Base-by-base conservation (phyloP, 2,797 vertebrate species). In the Astyanax mexicanus region DNA sequence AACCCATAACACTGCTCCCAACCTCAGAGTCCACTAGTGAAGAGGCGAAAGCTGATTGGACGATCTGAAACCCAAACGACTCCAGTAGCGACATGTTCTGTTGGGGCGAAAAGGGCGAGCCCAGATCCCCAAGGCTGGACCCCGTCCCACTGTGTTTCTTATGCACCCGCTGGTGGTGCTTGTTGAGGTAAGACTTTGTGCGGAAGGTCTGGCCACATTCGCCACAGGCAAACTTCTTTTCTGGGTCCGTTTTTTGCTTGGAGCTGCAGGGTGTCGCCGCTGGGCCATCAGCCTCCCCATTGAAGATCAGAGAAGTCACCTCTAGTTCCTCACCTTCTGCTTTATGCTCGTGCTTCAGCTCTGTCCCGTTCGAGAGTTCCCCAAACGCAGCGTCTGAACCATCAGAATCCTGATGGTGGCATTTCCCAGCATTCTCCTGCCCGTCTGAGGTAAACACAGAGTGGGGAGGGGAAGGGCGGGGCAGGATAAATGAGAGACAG, bases 81-180 rank as follows among this genome's bases (percentile, higher is more conserved):
- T 99, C 98, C 0, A 99, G 94, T 74, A 99, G 94, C 76, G 98
- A 99, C 98, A 99, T 99, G 94, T 96, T 99, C 93, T 99, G 98
- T 90, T 99, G 98, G 45, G 97, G 95, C 72, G 98, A 99, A 86
- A 99, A 99, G 35, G 98, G 97, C 12, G 97, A 98, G 68, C 89
- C 82, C 65, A 95, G 88, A 75, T 96, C 88, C 77, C 95, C 90
- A 57, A 97, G 91, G 67, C 93, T 94, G 70, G 97, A 60, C 0
- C 93, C 87, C 1, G 94, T 91, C 32, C 90, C 93, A 13, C 0
- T 64, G 21, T 75, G 68, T 93, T 96, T 90, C 84, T 96, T 95
- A 88, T 99, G 98, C 84, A 98, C 97, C 91, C 98, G 95, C 90
- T 98, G 96, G 92, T 98, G 95, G 91, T 99, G 98, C 89, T 99